Evolutionary conservation across 2,797 vertebrate genomes (phyloP).

Genomic region (Perodicticus potto): DNA sequence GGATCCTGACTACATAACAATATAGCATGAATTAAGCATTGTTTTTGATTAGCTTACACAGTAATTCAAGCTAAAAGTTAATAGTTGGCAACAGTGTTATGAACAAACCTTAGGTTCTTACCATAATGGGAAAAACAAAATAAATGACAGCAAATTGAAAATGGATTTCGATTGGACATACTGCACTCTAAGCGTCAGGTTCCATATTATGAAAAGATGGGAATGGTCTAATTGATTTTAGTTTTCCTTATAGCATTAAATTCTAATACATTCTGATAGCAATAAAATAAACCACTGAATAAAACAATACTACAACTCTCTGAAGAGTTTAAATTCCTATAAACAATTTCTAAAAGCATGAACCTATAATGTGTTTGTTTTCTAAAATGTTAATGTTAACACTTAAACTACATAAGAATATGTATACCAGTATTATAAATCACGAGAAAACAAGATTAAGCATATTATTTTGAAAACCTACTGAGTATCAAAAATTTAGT

Average conservation of each 20-base stretch:
- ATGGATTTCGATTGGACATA: background rate
- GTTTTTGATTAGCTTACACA: background rate
- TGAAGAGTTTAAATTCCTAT: background rate
- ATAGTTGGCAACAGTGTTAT: background rate
- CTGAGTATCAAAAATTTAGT: background rate
- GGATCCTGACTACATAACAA: background rate
- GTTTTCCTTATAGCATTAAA: background rate
- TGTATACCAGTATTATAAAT: background rate
- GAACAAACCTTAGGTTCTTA: background rate
- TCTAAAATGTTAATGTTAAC: background rate
- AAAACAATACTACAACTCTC: background rate
- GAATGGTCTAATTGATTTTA: background rate
- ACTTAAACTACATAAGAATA: conserved; percentile 34
- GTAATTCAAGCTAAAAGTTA: background rate
- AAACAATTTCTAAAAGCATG: conserved; percentile 21
- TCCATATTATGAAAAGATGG: background rate
- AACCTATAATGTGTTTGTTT: conserved; percentile 17
- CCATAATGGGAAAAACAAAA: background rate
- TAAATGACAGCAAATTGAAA: background rate
- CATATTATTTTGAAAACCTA: conserved; percentile 56
- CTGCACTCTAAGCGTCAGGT: background rate
- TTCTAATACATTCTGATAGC: background rate
- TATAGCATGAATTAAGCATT: background rate
- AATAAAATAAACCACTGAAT: background rate
- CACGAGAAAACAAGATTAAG: conserved; percentile 49